Evolutionary conservation across 2,888 invertebrate species (phyloP).

Genomic region (Tigriopus californicus): DNA sequence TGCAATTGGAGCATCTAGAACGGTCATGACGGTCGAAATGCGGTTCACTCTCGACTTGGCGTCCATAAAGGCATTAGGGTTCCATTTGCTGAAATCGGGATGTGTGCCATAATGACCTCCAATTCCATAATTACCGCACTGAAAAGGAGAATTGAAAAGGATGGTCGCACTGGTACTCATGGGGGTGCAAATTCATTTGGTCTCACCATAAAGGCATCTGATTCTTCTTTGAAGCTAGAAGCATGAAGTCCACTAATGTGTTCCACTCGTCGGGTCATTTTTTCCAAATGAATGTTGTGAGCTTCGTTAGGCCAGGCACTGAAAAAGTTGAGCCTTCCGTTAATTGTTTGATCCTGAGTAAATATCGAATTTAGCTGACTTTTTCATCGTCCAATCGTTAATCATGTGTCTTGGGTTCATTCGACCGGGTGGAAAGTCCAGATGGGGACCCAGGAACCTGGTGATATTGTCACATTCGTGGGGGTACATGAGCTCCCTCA

Average conservation of each 20-base stretch:
- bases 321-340: not conserved
- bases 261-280: slow-evolving; percentile 6
- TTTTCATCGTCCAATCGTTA: slow-evolving; percentile 15
- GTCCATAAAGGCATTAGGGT: not conserved
- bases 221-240: not conserved
- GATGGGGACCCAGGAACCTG: not conserved
- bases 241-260: slow-evolving; percentile 1
- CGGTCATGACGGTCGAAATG: slow-evolving; percentile 1
- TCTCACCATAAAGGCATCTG: slow-evolving; percentile 11
- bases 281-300: not conserved
- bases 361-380: not conserved
- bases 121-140: slow-evolving; percentile 14
- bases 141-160: not conserved
- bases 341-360: too few relatives aligned
- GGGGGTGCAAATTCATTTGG: not conserved
- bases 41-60: not conserved
- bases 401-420: not conserved
- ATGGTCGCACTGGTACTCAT: not conserved
- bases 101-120: slow-evolving; percentile 13
- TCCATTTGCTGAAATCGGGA: not conserved
- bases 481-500: slow-evolving; percentile 5
- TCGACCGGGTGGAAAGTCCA: slow-evolving; percentile 6
- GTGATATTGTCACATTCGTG: slow-evolving; percentile 12
- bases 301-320: slow-evolving; percentile 9
- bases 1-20: slow-evolving; percentile 2